A percentile compares a stretch with the other conserved stretches of the same genome.
Evolutionary conservation across 2,797 vertebrate species (phyloP).

Genomic region (Lindbergichthys nudifrons): DNA sequence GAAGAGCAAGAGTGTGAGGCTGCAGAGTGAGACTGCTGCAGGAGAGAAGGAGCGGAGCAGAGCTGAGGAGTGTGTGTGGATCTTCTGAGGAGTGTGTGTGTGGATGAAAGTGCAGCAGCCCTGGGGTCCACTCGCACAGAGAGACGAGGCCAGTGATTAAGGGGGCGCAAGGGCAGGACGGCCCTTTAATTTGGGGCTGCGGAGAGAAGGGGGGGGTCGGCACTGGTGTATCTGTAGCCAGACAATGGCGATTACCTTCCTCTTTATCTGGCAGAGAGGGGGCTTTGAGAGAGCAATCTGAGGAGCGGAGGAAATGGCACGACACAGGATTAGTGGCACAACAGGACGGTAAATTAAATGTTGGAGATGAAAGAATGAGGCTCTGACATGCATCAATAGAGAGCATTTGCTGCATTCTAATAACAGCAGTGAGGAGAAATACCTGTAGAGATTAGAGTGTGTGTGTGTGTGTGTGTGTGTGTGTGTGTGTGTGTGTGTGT

Average conservation of each 20-base stretch:
- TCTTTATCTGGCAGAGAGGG: slow-evolving; percentile 98
- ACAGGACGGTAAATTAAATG: slow-evolving; percentile 97
- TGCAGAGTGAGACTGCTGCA: slow-evolving; percentile 61
- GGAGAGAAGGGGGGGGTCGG: slow-evolving; percentile 86
- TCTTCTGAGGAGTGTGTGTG: slow-evolving; percentile 58
- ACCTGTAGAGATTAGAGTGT: slow-evolving; percentile 89
- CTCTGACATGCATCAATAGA: slow-evolving; percentile 92
- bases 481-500: slow-evolving; percentile 21
- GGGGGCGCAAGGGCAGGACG: slow-evolving; percentile 86
- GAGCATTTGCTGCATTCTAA: slow-evolving; percentile 88
- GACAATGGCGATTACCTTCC: slow-evolving; percentile 98
- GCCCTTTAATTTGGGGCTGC: slow-evolving; percentile 89
- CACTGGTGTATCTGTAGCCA: slow-evolving; percentile 92
- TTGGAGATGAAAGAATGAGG: slow-evolving; percentile 95
- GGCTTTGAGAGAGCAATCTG: slow-evolving; percentile 97
- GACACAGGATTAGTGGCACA: slow-evolving; percentile 98
- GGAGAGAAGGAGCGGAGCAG: slow-evolving; percentile 48
- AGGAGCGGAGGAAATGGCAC: slow-evolving; percentile 98
- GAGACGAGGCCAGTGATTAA: slow-evolving; percentile 88
- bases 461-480: slow-evolving; percentile 20
- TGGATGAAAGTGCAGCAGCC: slow-evolving; percentile 85
- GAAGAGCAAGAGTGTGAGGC: slow-evolving; percentile 54
- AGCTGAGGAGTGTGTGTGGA: slow-evolving; percentile 63
- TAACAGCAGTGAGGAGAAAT: slow-evolving; percentile 89
- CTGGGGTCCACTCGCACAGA: slow-evolving; percentile 85